Conservation (phyloP, 1,140 invertebrate genomes). For the Zelostemma sp. region DNA sequence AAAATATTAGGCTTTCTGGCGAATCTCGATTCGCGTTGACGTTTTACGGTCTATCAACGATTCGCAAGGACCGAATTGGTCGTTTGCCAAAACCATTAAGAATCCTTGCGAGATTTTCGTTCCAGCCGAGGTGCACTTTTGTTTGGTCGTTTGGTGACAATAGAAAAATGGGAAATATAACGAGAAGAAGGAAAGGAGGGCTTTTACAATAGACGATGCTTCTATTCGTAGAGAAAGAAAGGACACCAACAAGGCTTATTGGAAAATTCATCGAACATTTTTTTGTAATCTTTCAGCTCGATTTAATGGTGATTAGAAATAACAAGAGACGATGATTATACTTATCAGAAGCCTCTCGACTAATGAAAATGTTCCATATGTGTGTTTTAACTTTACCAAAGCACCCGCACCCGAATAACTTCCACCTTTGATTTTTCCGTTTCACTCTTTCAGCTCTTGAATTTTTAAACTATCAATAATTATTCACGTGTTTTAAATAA, state of each 20-base stretch:
- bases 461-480: too few species aligned
- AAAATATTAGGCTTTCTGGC: background rate
- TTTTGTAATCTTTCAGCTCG: constrained; percentile 43
- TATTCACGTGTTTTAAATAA: too few species aligned
- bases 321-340: constrained; percentile 4
- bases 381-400: too few species aligned
- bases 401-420: too few species aligned
- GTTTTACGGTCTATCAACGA: constrained; percentile 30
- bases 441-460: too few species aligned
- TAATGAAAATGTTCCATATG: too few species aligned
- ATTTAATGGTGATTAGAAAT: constrained; percentile 41
- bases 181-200: constrained; percentile 30
- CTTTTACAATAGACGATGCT: constrained; percentile 40
- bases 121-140: constrained; percentile 56
- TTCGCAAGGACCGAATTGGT: constrained; percentile 56
- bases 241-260: constrained; percentile 44
- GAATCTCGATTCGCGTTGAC: constrained; percentile 21
- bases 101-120: constrained; percentile 53
- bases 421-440: too few species aligned
- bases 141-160: constrained; percentile 61
- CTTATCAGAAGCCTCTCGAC: too few species aligned
- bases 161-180: constrained; percentile 59
- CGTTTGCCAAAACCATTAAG: constrained; percentile 60
- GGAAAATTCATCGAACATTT: constrained; percentile 44
- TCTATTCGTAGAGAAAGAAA: constrained; percentile 42